Percentiles rank a stretch among this genome's conserved stretches.
These are phyloP conservation scores for Nipponia nippon DNA, from an alignment of 2,113 vertebrate species.

Conservation along the genomic window DNA sequence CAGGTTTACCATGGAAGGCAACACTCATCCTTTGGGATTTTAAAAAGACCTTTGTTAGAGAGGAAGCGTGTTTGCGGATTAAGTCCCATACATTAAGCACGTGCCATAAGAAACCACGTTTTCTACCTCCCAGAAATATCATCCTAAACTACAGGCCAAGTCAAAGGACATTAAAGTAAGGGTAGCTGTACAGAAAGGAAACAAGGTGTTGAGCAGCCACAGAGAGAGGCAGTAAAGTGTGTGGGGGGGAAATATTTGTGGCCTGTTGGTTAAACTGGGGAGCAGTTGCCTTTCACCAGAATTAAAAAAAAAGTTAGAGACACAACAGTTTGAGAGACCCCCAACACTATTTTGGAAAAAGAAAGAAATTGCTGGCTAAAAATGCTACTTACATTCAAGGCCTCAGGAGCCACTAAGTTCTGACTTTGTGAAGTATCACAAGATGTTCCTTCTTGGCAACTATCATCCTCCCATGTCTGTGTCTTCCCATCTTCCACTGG, in stretches of 20 bases:
- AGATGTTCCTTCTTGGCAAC: neutral
- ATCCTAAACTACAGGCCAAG: neutral
- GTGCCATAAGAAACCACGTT: neutral
- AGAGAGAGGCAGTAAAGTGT: neutral
- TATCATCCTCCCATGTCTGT: conserved; percentile 8
- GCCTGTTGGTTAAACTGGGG: neutral
- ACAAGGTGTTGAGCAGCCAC: neutral
- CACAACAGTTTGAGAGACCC: neutral
- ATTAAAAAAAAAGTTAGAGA: neutral
- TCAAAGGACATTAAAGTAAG: neutral
- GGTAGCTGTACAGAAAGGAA: neutral
- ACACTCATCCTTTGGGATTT: neutral
- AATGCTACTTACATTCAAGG: conserved; percentile 55
- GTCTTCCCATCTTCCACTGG: conserved; percentile 60
- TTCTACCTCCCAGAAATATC: neutral
- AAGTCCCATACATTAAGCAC: neutral
- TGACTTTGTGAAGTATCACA: conserved; percentile 6
- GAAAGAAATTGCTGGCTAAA: neutral
- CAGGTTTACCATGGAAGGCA: neutral
- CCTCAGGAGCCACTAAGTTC: conserved; percentile 33
- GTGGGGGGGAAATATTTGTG: no score
- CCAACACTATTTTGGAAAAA: neutral
- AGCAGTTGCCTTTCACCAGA: neutral
- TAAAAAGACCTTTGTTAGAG: neutral
- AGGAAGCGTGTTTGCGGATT: neutral